Conservation (phyloP, 2,888 invertebrate species). For the Ormyrus rosae region DNA sequence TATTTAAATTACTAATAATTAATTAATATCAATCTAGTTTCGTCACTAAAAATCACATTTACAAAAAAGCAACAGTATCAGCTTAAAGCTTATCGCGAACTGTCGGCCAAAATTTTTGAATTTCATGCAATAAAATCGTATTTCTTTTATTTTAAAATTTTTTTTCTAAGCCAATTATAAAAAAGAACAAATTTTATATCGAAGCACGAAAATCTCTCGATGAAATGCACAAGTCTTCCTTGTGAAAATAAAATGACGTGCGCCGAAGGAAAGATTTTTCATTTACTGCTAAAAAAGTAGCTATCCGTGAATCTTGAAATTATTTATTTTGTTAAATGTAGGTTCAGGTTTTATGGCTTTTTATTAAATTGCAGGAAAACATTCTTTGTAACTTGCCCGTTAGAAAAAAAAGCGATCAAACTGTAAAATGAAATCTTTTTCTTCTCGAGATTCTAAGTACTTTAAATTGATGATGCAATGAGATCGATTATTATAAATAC, state of each 20-base stretch:
- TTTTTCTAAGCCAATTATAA: neutral
- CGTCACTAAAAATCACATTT: conserved; percentile 35
- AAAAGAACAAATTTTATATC: conserved; percentile 17
- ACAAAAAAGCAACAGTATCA: conserved; percentile 39
- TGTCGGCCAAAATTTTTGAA: conserved; percentile 12
- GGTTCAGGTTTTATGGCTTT: conserved; percentile 30
- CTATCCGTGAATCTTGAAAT: neutral
- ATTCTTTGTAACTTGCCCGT: conserved; percentile 26
- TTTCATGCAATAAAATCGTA: neutral
- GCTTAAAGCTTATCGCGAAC: conserved; percentile 36
- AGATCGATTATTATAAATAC: conserved; percentile 49
- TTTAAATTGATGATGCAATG: conserved; percentile 51
- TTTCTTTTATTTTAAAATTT: neutral
- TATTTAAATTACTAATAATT: conserved; percentile 36
- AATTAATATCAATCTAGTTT: conserved; percentile 40
- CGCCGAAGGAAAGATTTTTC: conserved; percentile 31
- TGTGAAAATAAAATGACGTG: conserved; percentile 28
- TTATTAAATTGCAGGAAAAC: conserved; percentile 12
- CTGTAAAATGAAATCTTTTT: conserved; percentile 32
- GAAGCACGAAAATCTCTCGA: conserved; percentile 25
- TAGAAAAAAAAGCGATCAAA: conserved; percentile 38
- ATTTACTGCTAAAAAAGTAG: conserved; percentile 25
- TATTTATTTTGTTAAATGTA: conserved; percentile 21
- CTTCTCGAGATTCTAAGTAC: conserved; percentile 47
- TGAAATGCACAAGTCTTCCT: conserved; percentile 4